Percentiles rank a stretch among this genome's conserved stretches.
Evolutionary conservation across 2,888 invertebrate species (phyloP).

Genomic region (Peribatodes rhomboidaria): DNA sequence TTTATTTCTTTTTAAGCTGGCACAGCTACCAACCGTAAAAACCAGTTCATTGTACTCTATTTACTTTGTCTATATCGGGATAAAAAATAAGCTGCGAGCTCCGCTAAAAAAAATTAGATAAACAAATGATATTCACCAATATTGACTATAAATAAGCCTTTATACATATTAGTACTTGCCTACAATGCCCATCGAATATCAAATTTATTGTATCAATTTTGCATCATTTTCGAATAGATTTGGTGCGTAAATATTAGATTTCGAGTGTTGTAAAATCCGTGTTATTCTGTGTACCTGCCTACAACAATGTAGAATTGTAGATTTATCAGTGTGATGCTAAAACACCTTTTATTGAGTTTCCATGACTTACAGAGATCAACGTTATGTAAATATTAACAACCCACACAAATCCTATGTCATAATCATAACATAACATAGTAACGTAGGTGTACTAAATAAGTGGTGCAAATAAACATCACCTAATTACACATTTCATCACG

Average conservation of each 20-base stretch:
- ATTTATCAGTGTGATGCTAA: neutral
- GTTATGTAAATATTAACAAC: too few relatives aligned
- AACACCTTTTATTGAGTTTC: too few relatives aligned
- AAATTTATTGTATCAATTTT: constrained; percentile 18
- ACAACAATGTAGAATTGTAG: neutral
- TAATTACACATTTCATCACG: too few relatives aligned
- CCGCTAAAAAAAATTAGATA: too few relatives aligned
- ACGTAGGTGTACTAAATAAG: too few relatives aligned
- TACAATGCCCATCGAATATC: constrained; percentile 7
- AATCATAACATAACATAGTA: too few relatives aligned
- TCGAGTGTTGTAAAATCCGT: constrained; percentile 1
- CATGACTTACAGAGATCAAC: too few relatives aligned
- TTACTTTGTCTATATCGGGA: neutral
- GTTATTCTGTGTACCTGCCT: neutral
- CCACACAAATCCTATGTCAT: neutral
- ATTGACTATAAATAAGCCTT: constrained; percentile 25
- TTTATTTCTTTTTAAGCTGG: neutral
- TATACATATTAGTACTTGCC: too few relatives aligned
- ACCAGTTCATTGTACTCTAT: neutral
- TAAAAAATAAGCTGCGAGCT: neutral
- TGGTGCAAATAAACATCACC: too few relatives aligned
- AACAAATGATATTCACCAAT: neutral
- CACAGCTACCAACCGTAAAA: neutral
- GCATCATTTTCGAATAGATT: constrained; percentile 7
- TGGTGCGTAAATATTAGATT: neutral